Evolutionary conservation across 2,888 invertebrate species (phyloP).

Genomic region (Noctua janthina): DNA sequence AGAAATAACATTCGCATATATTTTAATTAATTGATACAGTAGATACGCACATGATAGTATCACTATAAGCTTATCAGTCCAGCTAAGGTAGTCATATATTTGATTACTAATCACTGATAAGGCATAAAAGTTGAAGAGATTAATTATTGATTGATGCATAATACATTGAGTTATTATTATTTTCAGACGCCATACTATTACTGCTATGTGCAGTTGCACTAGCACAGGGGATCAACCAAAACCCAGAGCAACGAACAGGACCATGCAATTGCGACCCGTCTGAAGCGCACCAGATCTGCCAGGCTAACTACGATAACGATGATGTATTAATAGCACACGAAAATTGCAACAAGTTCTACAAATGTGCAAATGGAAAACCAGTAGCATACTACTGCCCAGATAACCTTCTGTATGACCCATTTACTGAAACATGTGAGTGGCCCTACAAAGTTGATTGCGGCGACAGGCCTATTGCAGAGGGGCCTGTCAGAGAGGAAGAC

Average conservation of each 20-base stretch:
- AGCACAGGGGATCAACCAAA: conserved; percentile 68
- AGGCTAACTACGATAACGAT: conserved; percentile 42
- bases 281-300: conserved; percentile 57
- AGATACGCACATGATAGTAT: conserved; percentile 23
- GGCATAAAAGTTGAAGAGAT: conserved; percentile 13
- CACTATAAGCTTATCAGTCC: conserved; percentile 30
- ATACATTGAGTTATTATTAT: conserved; percentile 23
- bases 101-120: conserved; percentile 34
- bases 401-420: conserved; percentile 67
- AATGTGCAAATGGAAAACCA: conserved; percentile 68
- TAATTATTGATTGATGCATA: conserved; percentile 3
- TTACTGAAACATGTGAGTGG: conserved; percentile 70
- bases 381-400: conserved; percentile 62
- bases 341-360: conserved; percentile 72
- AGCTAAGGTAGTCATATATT: conserved; percentile 7
- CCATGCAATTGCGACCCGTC: conserved; percentile 62
- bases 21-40: conserved; percentile 24
- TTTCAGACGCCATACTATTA: conserved; percentile 75
- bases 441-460: conserved; percentile 70
- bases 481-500: conserved; percentile 40
- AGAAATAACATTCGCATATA: background rate
- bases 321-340: conserved; percentile 68
- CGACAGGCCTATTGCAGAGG: conserved; percentile 61
- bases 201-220: conserved; percentile 78
- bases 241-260: conserved; percentile 66